These are phyloP conservation scores for Penaeus indicus DNA, from an alignment of 1,140 invertebrate species.

Conservation along the genomic window DNA sequence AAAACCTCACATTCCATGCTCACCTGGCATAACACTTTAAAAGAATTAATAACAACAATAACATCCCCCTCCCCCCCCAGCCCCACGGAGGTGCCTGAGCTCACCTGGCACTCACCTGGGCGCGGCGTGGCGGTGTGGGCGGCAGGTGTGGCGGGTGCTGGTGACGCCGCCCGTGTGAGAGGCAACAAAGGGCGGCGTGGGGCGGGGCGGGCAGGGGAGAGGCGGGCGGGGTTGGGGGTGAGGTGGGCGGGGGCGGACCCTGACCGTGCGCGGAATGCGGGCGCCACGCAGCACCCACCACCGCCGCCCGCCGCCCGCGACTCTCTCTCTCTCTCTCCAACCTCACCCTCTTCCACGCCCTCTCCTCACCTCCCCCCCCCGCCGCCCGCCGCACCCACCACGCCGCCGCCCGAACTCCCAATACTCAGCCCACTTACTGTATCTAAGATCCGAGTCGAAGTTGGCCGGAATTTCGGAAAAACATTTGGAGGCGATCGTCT, in stretches of 20 bases:
- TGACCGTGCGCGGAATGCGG: slow-evolving; percentile 62
- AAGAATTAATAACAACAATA: no score
- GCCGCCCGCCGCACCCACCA: background rate
- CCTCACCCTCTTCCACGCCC: background rate
- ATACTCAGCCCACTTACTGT: slow-evolving; percentile 28
- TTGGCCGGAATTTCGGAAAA: slow-evolving; percentile 42
- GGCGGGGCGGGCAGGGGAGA: slow-evolving; percentile 22
- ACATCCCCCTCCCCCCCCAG: no score
- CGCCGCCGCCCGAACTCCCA: no score
- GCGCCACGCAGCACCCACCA: slow-evolving; percentile 55
- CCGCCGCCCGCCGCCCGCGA: slow-evolving; percentile 37
- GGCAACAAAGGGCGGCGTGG: slow-evolving; percentile 48
- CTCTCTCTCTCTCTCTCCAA: slow-evolving; percentile 47
- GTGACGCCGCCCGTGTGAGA: slow-evolving; percentile 23
- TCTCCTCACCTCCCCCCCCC: background rate
- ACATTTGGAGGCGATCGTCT: slow-evolving; percentile 56
- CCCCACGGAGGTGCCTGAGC: no score
- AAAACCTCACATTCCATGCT: no score
- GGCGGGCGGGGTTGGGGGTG: slow-evolving; percentile 31
- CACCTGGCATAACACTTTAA: no score
- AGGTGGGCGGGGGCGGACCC: slow-evolving; percentile 35
- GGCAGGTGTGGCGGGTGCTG: background rate
- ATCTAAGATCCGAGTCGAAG: slow-evolving; percentile 51
- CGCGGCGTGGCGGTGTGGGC: background rate
- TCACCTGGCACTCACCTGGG: background rate